A percentile compares a stretch with the other conserved stretches of the same genome.
Evolutionary conservation across 1,140 invertebrate species (phyloP).

Genomic region (Drosophila guanche): DNA sequence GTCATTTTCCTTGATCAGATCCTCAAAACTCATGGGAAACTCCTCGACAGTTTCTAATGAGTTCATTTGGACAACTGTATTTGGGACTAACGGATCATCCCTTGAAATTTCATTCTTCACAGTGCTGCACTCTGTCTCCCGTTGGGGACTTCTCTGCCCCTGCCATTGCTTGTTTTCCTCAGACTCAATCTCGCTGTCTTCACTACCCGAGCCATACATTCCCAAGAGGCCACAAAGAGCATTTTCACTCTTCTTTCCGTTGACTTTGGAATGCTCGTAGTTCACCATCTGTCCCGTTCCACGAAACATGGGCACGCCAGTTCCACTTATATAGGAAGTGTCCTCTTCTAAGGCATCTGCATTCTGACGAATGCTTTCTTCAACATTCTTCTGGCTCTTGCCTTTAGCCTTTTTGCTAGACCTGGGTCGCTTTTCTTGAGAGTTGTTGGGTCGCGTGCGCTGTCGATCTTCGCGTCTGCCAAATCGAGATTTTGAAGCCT

Average conservation of each 20-base stretch:
- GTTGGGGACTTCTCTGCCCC: background rate
- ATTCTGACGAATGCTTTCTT: background rate
- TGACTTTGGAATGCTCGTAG: constrained; percentile 61
- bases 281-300: constrained; percentile 59
- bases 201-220: constrained; percentile 75
- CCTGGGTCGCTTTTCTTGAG: constrained; percentile 4
- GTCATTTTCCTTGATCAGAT: background rate
- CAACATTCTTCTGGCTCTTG: background rate
- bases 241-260: constrained; percentile 27
- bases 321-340: background rate
- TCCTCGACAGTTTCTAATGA: no score
- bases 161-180: background rate
- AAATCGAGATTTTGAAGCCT: constrained; percentile 84
- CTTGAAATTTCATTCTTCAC: no score
- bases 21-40: no score
- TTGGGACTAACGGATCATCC: no score
- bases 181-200: constrained; percentile 41
- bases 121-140: no score
- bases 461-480: constrained; percentile 77
- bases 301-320: constrained; percentile 39
- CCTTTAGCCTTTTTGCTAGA: constrained; percentile 4
- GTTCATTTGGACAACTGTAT: no score
- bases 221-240: constrained; percentile 57
- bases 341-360: background rate
- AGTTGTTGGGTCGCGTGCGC: constrained; percentile 12